Percentiles rank a stretch among this genome's conserved stretches.
Conservation (phyloP, 2,113 vertebrate genomes). For the Circaetus cinerascens region DNA sequence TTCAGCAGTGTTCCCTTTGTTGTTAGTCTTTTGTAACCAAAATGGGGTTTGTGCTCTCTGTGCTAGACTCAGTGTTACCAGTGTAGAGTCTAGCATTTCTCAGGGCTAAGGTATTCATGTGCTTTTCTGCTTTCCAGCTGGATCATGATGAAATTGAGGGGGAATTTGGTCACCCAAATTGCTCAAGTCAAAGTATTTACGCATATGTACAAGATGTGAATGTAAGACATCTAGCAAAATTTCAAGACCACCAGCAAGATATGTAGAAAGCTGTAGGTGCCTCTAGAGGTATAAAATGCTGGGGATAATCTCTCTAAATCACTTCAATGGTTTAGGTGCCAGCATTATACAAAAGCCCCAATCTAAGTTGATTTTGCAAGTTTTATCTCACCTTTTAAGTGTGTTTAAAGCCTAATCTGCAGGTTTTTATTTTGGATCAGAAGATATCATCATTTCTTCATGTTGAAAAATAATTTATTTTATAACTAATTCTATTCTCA, state of each 20-base stretch:
- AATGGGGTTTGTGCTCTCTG: not conserved
- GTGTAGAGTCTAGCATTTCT: not conserved
- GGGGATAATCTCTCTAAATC: not conserved
- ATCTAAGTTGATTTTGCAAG: not conserved
- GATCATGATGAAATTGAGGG: not conserved
- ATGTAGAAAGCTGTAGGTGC: not conserved
- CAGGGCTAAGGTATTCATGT: not conserved
- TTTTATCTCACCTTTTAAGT: conserved; percentile 2
- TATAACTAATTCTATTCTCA: not conserved
- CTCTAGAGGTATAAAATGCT: not conserved
- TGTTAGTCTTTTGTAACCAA: not conserved
- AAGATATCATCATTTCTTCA: not conserved
- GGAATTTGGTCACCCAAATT: not conserved
- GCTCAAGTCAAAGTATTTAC: not conserved
- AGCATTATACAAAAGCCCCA: not conserved
- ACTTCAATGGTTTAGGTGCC: not conserved
- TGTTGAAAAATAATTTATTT: not conserved
- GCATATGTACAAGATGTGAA: not conserved
- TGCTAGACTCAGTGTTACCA: not conserved
- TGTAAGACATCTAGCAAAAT: not conserved
- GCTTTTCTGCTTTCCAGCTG: not conserved
- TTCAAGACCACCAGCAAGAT: not conserved
- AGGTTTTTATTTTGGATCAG: not conserved
- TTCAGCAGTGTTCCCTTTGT: not conserved
- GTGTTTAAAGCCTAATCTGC: not conserved